These are phyloP conservation scores for Verasper variegatus DNA, from an alignment of 2,113 vertebrate genomes.

Conservation along the genomic window DNA sequence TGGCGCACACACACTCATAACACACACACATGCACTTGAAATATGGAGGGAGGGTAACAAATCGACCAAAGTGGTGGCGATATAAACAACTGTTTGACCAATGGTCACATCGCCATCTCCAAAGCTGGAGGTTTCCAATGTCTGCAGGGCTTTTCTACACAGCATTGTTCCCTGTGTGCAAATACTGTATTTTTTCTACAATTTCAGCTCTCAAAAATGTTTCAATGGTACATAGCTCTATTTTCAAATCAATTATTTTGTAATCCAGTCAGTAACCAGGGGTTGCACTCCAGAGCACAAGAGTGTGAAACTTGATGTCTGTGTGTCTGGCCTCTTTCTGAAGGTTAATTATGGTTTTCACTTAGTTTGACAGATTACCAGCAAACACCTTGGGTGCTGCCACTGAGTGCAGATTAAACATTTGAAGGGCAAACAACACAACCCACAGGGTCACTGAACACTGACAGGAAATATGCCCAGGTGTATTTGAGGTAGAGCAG, in stretches of 20 bases:
- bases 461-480: constrained; percentile 24
- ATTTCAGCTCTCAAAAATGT: background rate
- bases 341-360: constrained; percentile 69
- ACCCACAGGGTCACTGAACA: constrained; percentile 25
- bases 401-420: constrained; percentile 51
- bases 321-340: constrained; percentile 34
- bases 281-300: background rate
- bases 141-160: constrained; percentile 20
- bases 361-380: constrained; percentile 68
- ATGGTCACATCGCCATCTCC: constrained; percentile 66
- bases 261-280: constrained; percentile 10
- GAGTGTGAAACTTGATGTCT: constrained; percentile 47
- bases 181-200: background rate
- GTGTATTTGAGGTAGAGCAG: constrained; percentile 13
- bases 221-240: background rate
- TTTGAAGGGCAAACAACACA: constrained; percentile 51
- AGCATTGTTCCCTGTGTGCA: constrained; percentile 22
- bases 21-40: constrained; percentile 35
- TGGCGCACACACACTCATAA: constrained; percentile 33
- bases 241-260: background rate
- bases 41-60: constrained; percentile 66
- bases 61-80: constrained; percentile 69
- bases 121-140: constrained; percentile 47
- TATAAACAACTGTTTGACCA: constrained; percentile 76
- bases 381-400: constrained; percentile 50